Conservation (phyloP, 2,888 invertebrate species). For the Emmelina monodactyla region DNA sequence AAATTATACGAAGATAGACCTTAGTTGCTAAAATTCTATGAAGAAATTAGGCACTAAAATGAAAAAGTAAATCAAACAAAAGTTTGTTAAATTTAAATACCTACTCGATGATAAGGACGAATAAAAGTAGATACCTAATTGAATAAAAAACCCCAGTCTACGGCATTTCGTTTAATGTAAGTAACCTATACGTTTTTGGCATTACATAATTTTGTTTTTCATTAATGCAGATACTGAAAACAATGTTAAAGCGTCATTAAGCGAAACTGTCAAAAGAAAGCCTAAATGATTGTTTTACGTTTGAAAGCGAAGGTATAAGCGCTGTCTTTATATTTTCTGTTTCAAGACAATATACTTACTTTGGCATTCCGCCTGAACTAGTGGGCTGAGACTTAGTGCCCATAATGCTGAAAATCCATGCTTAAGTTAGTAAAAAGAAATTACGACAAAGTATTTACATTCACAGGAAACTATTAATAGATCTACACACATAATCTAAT, state of each 20-base stretch:
- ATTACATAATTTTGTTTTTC: too few relatives aligned
- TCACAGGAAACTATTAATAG: neutral
- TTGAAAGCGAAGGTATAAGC: neutral
- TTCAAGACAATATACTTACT: slow-evolving; percentile 46
- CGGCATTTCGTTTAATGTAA: too few relatives aligned
- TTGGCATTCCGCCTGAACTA: slow-evolving; percentile 64
- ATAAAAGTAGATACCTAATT: too few relatives aligned
- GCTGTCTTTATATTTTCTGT: slow-evolving; percentile 15
- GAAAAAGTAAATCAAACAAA: too few relatives aligned
- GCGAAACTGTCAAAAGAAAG: slow-evolving; percentile 19
- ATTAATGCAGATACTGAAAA: too few relatives aligned
- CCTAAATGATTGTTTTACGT: slow-evolving; percentile 27
- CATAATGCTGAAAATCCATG: slow-evolving; percentile 66
- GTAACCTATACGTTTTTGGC: too few relatives aligned
- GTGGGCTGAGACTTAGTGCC: slow-evolving; percentile 58
- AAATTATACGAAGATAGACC: too few relatives aligned
- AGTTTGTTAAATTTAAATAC: too few relatives aligned
- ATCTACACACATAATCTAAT: slow-evolving; percentile 10
- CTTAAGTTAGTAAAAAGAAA: slow-evolving; percentile 55
- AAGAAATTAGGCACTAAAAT: too few relatives aligned
- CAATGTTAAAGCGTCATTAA: slow-evolving; percentile 9
- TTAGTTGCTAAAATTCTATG: too few relatives aligned
- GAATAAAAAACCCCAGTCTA: too few relatives aligned
- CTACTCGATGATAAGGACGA: too few relatives aligned
- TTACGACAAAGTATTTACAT: slow-evolving; percentile 28